Percentiles rank a stretch among this genome's conserved stretches.
These are phyloP conservation scores for Tachuris rubrigastra DNA, from an alignment of 2,113 vertebrate genomes.

Conservation along the genomic window DNA sequence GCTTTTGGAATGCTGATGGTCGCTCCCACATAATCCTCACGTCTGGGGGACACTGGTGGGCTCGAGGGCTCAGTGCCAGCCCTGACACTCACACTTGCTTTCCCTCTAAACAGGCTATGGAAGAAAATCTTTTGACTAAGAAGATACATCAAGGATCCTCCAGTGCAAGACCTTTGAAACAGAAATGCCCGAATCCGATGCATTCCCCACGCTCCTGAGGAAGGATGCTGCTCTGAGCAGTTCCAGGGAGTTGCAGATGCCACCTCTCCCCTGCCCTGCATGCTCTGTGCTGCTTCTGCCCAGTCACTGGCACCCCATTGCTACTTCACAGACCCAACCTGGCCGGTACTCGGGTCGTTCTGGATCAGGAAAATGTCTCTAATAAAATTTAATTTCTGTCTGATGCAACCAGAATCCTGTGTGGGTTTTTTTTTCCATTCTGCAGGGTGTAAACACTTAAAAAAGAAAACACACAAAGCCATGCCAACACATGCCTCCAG, in stretches of 20 bases:
- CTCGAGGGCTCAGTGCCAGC: not conserved
- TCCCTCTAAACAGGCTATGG: conserved; percentile 10
- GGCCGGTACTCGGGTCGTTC: not conserved
- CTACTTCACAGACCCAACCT: not conserved
- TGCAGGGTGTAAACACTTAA: not conserved
- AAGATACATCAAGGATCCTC: not conserved
- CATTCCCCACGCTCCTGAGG: not conserved
- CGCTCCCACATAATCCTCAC: not conserved
- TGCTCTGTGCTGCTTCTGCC: not conserved
- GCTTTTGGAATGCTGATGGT: not conserved
- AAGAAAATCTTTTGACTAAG: conserved; percentile 57
- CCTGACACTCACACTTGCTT: not conserved
- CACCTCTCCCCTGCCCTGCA: not conserved
- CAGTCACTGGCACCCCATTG: not conserved
- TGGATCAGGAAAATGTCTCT: not conserved
- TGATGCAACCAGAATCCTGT: conserved; percentile 26
- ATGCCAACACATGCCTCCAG: not conserved
- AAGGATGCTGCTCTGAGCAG: not conserved
- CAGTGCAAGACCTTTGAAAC: not conserved
- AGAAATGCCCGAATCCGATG: not conserved
- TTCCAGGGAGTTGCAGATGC: not conserved
- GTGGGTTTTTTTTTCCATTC: not conserved
- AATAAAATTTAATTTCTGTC: conserved; percentile 60
- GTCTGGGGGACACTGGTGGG: not conserved
- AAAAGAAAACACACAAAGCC: not conserved